These are phyloP conservation scores for Laodelphax striatellus DNA, from an alignment of 1,140 invertebrate genomes.

Conservation along the genomic window DNA sequence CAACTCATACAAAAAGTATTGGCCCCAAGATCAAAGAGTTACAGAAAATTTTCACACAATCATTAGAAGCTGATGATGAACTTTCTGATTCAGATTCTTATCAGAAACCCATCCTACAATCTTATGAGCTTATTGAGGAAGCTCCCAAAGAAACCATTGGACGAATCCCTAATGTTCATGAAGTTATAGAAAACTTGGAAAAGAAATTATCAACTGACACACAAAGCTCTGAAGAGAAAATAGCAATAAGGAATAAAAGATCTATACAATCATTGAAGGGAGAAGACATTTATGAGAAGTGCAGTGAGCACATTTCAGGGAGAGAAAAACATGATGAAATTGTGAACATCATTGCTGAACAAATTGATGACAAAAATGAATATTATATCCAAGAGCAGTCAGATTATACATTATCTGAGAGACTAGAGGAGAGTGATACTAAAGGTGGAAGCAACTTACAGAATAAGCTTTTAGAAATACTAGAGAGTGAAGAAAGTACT, in stretches of 20 bases:
- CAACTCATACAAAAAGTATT: conserved; percentile 24
- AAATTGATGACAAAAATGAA: too few relatives aligned
- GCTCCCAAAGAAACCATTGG: too few relatives aligned
- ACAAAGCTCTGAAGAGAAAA: conserved; percentile 9
- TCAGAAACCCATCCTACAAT: not conserved
- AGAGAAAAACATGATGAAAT: too few relatives aligned
- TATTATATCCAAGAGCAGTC: too few relatives aligned
- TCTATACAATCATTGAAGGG: conserved; percentile 16
- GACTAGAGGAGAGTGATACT: too few relatives aligned
- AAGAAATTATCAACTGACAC: conserved; percentile 12
- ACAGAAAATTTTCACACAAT: conserved; percentile 34
- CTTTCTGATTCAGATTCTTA: conserved; percentile 6
- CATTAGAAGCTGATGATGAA: conserved; percentile 23
- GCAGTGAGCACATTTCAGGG: too few relatives aligned
- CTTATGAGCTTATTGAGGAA: not conserved
- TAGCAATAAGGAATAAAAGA: conserved; percentile 12
- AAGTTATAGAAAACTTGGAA: conserved; percentile 21
- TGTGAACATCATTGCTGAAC: too few relatives aligned
- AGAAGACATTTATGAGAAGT: conserved; percentile 11
- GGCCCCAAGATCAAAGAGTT: conserved; percentile 36
- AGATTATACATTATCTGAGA: conserved; percentile 21
- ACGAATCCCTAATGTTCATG: conserved; percentile 13
- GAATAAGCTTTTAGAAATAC: conserved; percentile 14
- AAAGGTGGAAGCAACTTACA: not conserved
- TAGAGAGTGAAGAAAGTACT: conserved; percentile 22